Evolutionary conservation across 1,140 invertebrate species (phyloP).

Genomic region (Myzus persicae): DNA sequence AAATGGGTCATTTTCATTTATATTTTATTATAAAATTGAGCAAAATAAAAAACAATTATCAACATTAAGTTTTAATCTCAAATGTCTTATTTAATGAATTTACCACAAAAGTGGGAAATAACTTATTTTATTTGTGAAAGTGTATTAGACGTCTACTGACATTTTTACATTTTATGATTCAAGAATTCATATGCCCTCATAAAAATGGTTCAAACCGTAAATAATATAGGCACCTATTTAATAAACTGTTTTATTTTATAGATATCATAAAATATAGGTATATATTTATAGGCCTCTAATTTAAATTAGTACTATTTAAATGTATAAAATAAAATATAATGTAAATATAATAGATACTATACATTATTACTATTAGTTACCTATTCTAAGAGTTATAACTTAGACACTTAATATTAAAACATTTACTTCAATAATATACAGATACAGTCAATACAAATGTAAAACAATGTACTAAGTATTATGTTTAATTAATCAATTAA

Average conservation of each 20-base stretch:
- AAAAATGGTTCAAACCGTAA: neutral
- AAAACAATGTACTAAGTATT: too few species aligned
- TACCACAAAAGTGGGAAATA: neutral
- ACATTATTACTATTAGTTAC: too few species aligned
- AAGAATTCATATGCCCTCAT: neutral
- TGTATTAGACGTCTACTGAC: neutral
- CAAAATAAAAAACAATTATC: neutral
- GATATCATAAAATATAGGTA: neutral
- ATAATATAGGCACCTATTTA: neutral
- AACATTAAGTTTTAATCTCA: neutral
- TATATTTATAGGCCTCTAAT: neutral
- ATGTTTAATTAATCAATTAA: too few species aligned
- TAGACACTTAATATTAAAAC: too few species aligned
- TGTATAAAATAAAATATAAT: too few species aligned
- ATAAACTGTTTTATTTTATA: neutral
- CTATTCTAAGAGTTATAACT: too few species aligned
- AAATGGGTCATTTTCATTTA: neutral
- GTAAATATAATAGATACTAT: too few species aligned
- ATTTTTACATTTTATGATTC: neutral
- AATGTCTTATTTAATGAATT: neutral
- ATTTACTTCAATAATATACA: too few species aligned
- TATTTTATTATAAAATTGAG: neutral
- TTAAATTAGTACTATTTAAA: neutral
- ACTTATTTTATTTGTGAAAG: conserved; percentile 44
- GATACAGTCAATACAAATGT: too few species aligned